Conservation (phyloP, 2,797 vertebrate species). For the Halcyon chelicuti region DNA sequence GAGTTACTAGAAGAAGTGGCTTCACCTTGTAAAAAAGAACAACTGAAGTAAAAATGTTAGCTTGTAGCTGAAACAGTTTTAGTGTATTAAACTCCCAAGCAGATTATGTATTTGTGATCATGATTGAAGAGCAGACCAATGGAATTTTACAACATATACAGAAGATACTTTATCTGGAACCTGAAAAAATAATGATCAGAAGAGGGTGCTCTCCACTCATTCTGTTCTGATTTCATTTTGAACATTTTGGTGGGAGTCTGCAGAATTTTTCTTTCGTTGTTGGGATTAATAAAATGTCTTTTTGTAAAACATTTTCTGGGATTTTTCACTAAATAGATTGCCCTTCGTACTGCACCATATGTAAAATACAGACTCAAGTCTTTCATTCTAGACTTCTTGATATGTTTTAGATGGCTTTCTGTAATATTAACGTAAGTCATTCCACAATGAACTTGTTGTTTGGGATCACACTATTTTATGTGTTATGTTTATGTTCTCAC, state of each 20-base stretch:
- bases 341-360: background rate
- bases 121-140: background rate
- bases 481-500: background rate
- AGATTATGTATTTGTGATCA: background rate
- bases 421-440: background rate
- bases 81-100: background rate
- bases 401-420: background rate
- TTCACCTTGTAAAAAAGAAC: background rate
- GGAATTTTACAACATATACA: background rate
- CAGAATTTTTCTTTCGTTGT: background rate
- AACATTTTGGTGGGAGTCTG: background rate
- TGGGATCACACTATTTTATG: background rate
- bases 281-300: background rate
- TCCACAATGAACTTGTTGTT: background rate
- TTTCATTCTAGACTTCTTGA: background rate
- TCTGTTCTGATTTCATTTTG: background rate
- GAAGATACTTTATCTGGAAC: background rate
- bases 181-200: conserved; percentile 44
- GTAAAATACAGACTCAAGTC: background rate
- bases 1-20: background rate
- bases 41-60: background rate
- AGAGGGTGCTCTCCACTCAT: conserved; percentile 66
- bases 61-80: background rate
- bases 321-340: background rate
- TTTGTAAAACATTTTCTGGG: background rate